Evolutionary conservation across 2,797 vertebrate genomes (phyloP).

Genomic region (Pangasius djambal): DNA sequence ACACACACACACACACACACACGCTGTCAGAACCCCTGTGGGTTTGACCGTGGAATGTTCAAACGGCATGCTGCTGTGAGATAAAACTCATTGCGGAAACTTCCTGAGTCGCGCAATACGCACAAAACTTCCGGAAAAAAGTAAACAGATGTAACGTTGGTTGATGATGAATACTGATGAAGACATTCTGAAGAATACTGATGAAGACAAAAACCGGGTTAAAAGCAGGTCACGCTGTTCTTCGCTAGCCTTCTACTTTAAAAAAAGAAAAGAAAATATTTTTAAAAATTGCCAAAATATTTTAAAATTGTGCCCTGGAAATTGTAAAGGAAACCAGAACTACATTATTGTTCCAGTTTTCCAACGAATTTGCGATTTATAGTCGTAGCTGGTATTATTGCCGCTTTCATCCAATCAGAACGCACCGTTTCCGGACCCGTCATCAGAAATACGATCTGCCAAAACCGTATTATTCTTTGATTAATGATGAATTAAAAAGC

Average conservation of each 20-base stretch:
- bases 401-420: neutral
- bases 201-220: neutral
- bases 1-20: conserved; percentile 16
- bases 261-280: neutral
- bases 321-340: neutral
- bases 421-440: too few species aligned
- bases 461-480: neutral
- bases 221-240: neutral
- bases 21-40: neutral
- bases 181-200: neutral
- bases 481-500: neutral
- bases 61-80: neutral
- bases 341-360: neutral
- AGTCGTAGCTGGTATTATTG: neutral
- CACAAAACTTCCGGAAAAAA: neutral
- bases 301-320: neutral
- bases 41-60: neutral
- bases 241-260: neutral
- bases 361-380: neutral
- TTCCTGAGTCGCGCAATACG: neutral
- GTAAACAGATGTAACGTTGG: neutral
- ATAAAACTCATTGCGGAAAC: neutral
- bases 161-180: neutral
- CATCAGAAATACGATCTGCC: neutral
- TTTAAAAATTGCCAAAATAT: neutral